Base-by-base conservation (phyloP, 2,888 invertebrate genomes). In the Blomia tropicalis region DNA sequence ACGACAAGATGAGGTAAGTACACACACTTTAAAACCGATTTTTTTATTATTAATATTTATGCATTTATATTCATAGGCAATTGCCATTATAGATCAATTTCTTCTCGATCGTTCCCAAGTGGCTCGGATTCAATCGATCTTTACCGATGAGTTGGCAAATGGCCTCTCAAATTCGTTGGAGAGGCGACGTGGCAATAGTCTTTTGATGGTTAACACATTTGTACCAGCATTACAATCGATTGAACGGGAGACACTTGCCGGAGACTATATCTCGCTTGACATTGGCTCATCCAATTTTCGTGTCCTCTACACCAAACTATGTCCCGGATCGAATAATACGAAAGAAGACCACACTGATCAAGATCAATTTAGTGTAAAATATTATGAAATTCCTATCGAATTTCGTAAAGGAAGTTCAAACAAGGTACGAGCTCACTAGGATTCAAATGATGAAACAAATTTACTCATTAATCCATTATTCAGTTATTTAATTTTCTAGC, bases 401-500 rank as follows among this genome's bases (percentile, higher is more conserved):
- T 63, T 51, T 23, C 17, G 63, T 27, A 47, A 32, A 22, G 59
- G 59, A 29, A 2, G 17, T 14, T 60, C 58, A 2, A 29, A 4
- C 2, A 2, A 5, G 11, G 53, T 54, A 51, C 7, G 53, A 19
- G 51, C 14, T 27, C 41, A 41, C 41, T 17, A 14, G 27, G 7
- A 47, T 25, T 27, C 7, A n/a, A 47, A 14, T 27, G 27, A n/a
- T 47, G n/a, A 11, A 47, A 47, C n/a, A n/a, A 11, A 7, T 14
- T 7, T 47, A 19, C 51, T 27, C 7, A 25, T 47, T 47, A 7
- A 47, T 47, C 7, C n/a, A 11, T 27, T 22, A 43, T 3, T 29
- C 43, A 70, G 51, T 75, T 86, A 36, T 87, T 85, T 73, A 82
- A 84, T 71, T 84, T 82, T 74, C 77, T 87, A 62, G 87, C 86